These are phyloP conservation scores for Leptodactylus fallax DNA, from an alignment of 2,797 vertebrate species.

Conservation along the genomic window DNA sequence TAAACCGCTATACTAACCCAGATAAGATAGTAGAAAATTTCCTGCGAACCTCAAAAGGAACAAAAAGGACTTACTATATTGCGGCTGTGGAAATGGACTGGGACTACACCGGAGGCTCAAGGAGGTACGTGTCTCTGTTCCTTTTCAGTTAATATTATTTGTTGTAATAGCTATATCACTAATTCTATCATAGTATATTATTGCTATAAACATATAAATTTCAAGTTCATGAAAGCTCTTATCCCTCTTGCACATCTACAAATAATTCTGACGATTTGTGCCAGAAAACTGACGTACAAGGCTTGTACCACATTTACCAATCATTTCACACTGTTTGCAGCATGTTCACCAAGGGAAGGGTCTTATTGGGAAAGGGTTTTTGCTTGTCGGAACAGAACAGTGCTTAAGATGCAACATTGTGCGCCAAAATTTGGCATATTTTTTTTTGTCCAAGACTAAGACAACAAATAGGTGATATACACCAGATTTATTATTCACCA, in stretches of 20 bases:
- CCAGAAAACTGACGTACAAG: too few species aligned
- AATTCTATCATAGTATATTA: not conserved
- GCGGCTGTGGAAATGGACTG: slow-evolving; percentile 89
- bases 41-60: slow-evolving; percentile 77
- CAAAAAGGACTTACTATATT: slow-evolving; percentile 86
- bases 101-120: slow-evolving; percentile 85
- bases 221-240: not conserved
- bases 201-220: not conserved
- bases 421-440: too few species aligned
- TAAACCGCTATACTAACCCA: slow-evolving; percentile 73
- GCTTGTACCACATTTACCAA: too few species aligned
- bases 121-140: slow-evolving; percentile 72
- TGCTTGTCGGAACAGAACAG: too few species aligned
- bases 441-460: too few species aligned
- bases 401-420: too few species aligned
- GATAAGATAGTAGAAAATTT: slow-evolving; percentile 80
- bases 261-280: too few species aligned
- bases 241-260: not conserved
- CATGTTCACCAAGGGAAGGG: too few species aligned
- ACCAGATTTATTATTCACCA: too few species aligned
- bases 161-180: not conserved
- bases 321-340: too few species aligned
- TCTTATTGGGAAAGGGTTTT: too few species aligned
- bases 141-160: not conserved
- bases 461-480: too few species aligned